Percentiles rank a stretch among this genome's conserved stretches.
phyloP scores from a whole-genome alignment of 1,140 invertebrate species.

The Mycetomoellerius zeteki region DNA sequence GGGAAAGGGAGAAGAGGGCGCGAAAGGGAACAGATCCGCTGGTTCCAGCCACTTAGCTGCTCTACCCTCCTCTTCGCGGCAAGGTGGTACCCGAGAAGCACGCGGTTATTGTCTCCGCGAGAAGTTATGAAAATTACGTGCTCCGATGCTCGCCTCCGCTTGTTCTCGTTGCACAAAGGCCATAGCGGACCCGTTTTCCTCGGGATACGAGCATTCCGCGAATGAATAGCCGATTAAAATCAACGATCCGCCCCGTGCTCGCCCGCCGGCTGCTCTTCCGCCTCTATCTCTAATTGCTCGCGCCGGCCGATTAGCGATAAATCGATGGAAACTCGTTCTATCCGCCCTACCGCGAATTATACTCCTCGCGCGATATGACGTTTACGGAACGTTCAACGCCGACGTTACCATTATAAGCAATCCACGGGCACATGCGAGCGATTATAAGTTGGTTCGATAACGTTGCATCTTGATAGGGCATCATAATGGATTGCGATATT shows the following conservation, averaged over 20 bases:
- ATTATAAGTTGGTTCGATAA: neutral
- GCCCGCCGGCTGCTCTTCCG: constrained; percentile 13
- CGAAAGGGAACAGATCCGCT: constrained; percentile 60
- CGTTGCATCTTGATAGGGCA: neutral
- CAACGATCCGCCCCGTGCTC: constrained; percentile 52
- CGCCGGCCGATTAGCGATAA: constrained; percentile 46
- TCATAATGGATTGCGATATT: neutral
- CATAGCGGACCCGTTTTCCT: constrained; percentile 13
- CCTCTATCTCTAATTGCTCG: constrained; percentile 51
- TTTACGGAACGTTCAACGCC: constrained; percentile 22
- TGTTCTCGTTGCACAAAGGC: constrained; percentile 58
- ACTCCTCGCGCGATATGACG: constrained; percentile 11
- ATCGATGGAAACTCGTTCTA: constrained; percentile 53
- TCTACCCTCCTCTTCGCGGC: constrained; percentile 29
- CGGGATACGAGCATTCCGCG: constrained; percentile 43
- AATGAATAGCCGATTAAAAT: constrained; percentile 70
- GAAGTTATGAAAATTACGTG: constrained; percentile 83
- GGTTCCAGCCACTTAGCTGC: constrained; percentile 75
- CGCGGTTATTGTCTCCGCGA: constrained; percentile 79
- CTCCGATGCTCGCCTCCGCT: constrained; percentile 67
- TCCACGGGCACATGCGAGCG: neutral
- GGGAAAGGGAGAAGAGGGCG: constrained; percentile 7
- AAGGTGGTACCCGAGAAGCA: constrained; percentile 43
- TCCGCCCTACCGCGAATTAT: constrained; percentile 26
- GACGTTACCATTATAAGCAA: constrained; percentile 12